A percentile compares a stretch with the other conserved stretches of the same genome.
Conservation (phyloP, 2,888 invertebrate species). For the Petrolisthes manimaculis region DNA sequence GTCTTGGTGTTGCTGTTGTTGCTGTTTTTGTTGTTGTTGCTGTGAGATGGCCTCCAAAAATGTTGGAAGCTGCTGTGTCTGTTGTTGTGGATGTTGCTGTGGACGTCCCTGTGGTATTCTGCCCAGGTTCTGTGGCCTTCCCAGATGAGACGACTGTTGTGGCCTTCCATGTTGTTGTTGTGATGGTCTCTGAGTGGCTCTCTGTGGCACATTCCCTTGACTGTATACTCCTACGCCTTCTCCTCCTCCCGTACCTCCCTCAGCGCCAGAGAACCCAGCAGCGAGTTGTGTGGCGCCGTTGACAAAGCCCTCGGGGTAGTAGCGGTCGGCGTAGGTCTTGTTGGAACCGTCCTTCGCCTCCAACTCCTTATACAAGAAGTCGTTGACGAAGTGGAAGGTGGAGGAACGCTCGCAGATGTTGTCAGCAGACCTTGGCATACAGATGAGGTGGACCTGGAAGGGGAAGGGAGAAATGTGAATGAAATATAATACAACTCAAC, state of each 20-base stretch:
- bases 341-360: conserved; percentile 76
- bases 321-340: conserved; percentile 69
- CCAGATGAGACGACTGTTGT: not conserved
- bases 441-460: conserved; percentile 86
- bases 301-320: conserved; percentile 76
- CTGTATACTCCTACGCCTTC: not conserved
- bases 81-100: not conserved
- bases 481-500: too few species aligned
- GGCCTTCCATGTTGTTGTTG: not conserved
- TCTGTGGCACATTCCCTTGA: not conserved
- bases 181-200: not conserved
- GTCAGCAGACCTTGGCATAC: conserved; percentile 91
- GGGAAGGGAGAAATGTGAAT: not conserved
- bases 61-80: not conserved
- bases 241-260: not conserved
- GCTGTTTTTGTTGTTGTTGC: not conserved
- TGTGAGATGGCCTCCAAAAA: not conserved
- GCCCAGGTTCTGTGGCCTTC: not conserved
- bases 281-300: not conserved
- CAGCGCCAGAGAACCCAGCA: not conserved
- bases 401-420: conserved; percentile 90
- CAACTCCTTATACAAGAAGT: conserved; percentile 89
- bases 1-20: conserved; percentile 15
- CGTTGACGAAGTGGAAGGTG: conserved; percentile 92
- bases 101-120: not conserved